phyloP scores from a whole-genome alignment of 2,113 vertebrate species.

The Anthoscopus minutus region DNA sequence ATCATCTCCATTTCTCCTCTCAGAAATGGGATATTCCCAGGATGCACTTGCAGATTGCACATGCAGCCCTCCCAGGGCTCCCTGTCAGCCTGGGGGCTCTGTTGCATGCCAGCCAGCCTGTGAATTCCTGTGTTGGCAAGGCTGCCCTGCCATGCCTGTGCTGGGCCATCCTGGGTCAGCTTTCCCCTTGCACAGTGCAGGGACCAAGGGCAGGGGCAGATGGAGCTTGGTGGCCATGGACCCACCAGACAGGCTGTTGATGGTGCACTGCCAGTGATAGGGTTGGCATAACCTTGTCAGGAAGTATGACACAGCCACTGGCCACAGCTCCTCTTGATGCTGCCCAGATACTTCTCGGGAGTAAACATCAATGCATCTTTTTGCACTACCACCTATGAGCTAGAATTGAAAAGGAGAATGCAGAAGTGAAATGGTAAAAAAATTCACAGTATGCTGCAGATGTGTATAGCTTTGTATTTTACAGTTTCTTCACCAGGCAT shows the following conservation, averaged over 20 bases:
- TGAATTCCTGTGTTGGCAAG: neutral
- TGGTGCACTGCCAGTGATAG: neutral
- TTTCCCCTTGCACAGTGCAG: neutral
- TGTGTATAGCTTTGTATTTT: neutral
- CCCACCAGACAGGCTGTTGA: fast-evolving
- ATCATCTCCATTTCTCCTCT: fast-evolving
- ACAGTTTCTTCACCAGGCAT: neutral
- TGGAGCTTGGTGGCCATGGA: fast-evolving
- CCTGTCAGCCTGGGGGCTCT: neutral
- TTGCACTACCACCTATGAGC: neutral
- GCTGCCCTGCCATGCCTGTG: neutral
- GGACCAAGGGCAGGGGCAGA: neutral
- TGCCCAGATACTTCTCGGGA: neutral
- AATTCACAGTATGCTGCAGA: neutral
- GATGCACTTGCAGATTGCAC: neutral
- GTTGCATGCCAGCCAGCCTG: neutral
- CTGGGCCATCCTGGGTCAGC: neutral
- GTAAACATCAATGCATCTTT: neutral
- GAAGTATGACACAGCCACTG: neutral
- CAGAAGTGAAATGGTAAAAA: neutral
- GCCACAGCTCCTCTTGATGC: neutral
- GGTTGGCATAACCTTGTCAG: neutral
- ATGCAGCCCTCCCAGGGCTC: neutral
- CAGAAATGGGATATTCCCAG: neutral
- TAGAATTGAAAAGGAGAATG: neutral